These are phyloP conservation scores for Crypturellus tataupa DNA, from an alignment of 2,797 vertebrate species.

Conservation along the genomic window DNA sequence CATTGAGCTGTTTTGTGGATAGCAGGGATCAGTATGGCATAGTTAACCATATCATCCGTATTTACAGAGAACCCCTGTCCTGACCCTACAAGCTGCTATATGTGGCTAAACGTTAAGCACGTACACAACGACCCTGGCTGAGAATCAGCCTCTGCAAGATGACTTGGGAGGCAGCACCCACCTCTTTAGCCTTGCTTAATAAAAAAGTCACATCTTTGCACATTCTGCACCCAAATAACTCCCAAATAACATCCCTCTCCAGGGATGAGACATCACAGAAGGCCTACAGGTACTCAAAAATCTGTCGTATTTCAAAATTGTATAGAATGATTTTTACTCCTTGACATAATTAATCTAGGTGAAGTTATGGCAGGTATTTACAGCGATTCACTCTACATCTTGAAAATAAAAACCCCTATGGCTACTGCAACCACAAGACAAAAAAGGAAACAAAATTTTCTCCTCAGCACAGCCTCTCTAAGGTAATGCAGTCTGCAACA, in stretches of 20 bases:
- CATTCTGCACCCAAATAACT: not conserved
- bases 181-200: not conserved
- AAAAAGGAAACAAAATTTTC: constrained; percentile 44
- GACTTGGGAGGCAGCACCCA: not conserved
- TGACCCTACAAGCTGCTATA: not conserved
- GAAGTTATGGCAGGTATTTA: not conserved
- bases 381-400: not conserved
- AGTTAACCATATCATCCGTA: not conserved
- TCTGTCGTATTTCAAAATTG: not conserved
- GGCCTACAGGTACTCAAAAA: not conserved
- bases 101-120: not conserved
- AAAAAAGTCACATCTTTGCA: not conserved
- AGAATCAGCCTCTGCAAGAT: rapidly evolving
- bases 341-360: not conserved
- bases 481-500: constrained; percentile 34
- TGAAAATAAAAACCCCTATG: not conserved
- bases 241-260: not conserved
- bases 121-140: not conserved
- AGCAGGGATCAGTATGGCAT: not conserved
- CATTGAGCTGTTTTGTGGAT: not conserved
- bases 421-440: not conserved
- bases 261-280: not conserved
- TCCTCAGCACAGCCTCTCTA: not conserved
- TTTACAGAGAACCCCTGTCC: not conserved
- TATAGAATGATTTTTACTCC: not conserved